Evolutionary conservation across 2,888 invertebrate genomes (phyloP).

Genomic region (Linnaemya vulpina): DNA sequence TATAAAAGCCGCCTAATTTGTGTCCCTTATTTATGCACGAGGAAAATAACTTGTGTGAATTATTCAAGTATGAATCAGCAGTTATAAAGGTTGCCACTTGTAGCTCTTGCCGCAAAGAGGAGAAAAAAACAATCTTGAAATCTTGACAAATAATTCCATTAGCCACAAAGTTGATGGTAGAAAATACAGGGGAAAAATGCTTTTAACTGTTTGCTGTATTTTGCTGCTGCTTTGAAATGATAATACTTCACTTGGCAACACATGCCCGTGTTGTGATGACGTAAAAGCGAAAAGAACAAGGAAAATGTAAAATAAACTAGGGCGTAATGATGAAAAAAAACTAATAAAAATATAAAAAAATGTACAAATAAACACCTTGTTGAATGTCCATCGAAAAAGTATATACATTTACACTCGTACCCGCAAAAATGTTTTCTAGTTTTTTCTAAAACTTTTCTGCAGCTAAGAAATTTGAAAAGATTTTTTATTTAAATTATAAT

Average conservation of each 20-base stretch:
- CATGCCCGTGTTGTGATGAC: slow-evolving; percentile 66
- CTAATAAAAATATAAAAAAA: not conserved
- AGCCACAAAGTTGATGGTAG: slow-evolving; percentile 13
- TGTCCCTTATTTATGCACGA: not conserved
- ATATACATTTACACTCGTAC: slow-evolving; percentile 40
- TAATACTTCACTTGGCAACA: slow-evolving; percentile 70
- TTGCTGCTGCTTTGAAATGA: slow-evolving; percentile 1
- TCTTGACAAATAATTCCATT: too few species aligned
- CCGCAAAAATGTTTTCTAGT: slow-evolving; percentile 35
- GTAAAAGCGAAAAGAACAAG: slow-evolving; percentile 58
- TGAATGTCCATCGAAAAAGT: slow-evolving; percentile 74
- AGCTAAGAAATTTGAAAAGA: not conserved
- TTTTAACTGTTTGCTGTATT: not conserved
- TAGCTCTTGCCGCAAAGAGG: slow-evolving; percentile 12
- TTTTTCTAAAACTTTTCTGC: not conserved
- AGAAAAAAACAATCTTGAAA: not conserved
- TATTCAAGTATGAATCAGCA: slow-evolving; percentile 3
- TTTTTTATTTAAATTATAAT: slow-evolving; percentile 32
- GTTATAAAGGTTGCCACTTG: slow-evolving; percentile 61
- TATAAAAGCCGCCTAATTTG: not conserved
- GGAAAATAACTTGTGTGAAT: not conserved
- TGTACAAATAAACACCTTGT: slow-evolving; percentile 75
- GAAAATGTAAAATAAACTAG: slow-evolving; percentile 63
- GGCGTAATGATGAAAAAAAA: slow-evolving; percentile 64
- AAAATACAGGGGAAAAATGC: not conserved